phyloP scores from a whole-genome alignment of 1,140 invertebrate genomes.

The Sycophaga agraensis region DNA sequence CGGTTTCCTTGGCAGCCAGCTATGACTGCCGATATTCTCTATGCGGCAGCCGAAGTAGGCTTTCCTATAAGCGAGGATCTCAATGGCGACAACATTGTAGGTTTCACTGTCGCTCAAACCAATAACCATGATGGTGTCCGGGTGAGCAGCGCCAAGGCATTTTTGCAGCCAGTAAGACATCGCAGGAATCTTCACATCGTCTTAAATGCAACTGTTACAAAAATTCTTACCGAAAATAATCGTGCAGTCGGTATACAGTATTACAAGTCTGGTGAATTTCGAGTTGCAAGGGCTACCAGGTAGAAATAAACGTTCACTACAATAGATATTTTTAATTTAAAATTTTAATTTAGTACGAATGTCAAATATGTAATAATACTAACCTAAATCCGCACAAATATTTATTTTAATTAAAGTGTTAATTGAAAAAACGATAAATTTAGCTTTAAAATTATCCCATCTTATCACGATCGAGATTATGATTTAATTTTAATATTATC shows the following conservation, averaged over 20 bases:
- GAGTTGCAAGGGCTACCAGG: conserved; percentile 36
- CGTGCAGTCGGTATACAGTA: conserved; percentile 65
- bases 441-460: no score
- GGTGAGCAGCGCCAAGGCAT: conserved; percentile 69
- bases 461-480: no score
- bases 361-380: no score
- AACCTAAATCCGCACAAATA: no score
- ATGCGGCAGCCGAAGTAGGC: conserved; percentile 60
- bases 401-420: no score
- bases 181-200: conserved; percentile 72
- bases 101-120: conserved; percentile 59
- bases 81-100: conserved; percentile 57
- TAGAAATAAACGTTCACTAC: conserved; percentile 22
- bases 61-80: conserved; percentile 61
- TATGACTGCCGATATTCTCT: conserved; percentile 58
- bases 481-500: no score
- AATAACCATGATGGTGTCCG: conserved; percentile 65
- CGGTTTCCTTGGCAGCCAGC: conserved; percentile 56
- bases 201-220: conserved; percentile 69
- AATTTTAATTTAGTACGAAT: no score
- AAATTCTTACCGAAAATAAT: conserved; percentile 61
- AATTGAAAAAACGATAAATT: no score
- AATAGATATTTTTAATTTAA: neutral
- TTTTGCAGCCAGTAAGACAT: conserved; percentile 62
- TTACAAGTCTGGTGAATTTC: conserved; percentile 34